Evolutionary conservation across 2,888 invertebrate species (phyloP).

Genomic region (Sminthurinus aureus): DNA sequence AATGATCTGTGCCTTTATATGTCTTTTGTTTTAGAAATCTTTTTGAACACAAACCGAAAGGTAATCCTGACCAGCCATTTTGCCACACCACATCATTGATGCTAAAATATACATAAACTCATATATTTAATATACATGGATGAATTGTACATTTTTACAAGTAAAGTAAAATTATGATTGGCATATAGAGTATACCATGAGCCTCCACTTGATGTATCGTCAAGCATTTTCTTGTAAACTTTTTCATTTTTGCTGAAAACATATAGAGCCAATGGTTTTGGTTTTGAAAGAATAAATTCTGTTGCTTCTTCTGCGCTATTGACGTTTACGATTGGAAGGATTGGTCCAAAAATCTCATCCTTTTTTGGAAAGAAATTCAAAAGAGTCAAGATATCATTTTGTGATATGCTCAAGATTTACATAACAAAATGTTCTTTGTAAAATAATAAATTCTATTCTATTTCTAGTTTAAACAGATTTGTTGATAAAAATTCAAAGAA

Average conservation of each 20-base stretch:
- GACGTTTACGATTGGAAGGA: constrained; percentile 88
- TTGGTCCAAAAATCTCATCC: constrained; percentile 98
- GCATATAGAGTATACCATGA: no score
- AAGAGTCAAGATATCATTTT: no score
- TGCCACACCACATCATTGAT: constrained; percentile 89
- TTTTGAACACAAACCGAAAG: no score
- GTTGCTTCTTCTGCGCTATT: constrained; percentile 89
- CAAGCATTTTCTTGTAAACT: constrained; percentile 70
- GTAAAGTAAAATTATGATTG: not conserved
- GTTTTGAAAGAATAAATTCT: constrained; percentile 74
- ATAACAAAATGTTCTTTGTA: no score
- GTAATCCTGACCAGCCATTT: constrained; percentile 66
- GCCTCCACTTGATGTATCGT: constrained; percentile 80
- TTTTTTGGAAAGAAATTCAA: no score
- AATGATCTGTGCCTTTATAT: no score
- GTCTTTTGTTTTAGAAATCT: no score
- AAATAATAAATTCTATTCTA: not conserved
- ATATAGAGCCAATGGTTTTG: constrained; percentile 90
- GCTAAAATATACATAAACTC: not conserved
- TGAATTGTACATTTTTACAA: not conserved
- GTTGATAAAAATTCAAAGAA: no score
- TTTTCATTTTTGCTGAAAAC: constrained; percentile 75
- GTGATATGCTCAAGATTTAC: no score
- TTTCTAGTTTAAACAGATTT: no score
- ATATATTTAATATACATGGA: no score